A percentile compares a stretch with the other conserved stretches of the same genome.
Conservation (phyloP, 92 coral and sea anemone genomes). For the Galaxea fascicularis region DNA sequence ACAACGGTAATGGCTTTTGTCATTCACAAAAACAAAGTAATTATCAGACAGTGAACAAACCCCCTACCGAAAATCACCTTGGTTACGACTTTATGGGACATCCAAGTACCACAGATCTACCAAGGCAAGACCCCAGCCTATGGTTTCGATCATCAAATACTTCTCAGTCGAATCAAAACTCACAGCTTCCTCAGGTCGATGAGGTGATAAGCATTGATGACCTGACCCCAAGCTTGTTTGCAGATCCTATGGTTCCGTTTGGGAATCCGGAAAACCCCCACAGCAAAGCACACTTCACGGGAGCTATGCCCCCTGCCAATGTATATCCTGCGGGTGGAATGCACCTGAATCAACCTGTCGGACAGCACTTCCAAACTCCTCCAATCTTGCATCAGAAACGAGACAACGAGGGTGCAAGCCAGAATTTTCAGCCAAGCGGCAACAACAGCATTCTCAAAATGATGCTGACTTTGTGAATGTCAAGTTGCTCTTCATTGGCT, state of each 20-base stretch:
- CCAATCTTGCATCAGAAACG: conserved; percentile 6
- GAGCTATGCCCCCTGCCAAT: neutral
- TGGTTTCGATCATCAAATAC: conserved; percentile 21
- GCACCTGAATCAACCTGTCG: neutral
- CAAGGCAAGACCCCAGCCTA: conserved; percentile 32
- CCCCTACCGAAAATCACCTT: neutral
- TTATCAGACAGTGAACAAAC: neutral
- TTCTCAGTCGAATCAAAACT: neutral
- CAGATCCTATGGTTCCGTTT: conserved; percentile 4
- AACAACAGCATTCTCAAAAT: conserved; percentile 42
- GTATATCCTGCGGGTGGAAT: conserved; percentile 1
- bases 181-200: conserved; percentile 8
- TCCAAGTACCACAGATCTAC: conserved; percentile 6
- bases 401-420: neutral
- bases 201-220: conserved; percentile 34
- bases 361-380: conserved; percentile 1
- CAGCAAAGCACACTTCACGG: neutral
- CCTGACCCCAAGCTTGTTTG: conserved; percentile 33
- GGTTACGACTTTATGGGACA: conserved; percentile 15
- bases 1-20: conserved; percentile 17
- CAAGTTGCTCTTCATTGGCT: neutral
- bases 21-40: neutral
- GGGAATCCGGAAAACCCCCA: conserved; percentile 5
- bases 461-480: conserved; percentile 31
- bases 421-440: conserved; percentile 2